These are phyloP conservation scores for Eubasilissa regina DNA, from an alignment of 1,140 invertebrate genomes.

Conservation along the genomic window DNA sequence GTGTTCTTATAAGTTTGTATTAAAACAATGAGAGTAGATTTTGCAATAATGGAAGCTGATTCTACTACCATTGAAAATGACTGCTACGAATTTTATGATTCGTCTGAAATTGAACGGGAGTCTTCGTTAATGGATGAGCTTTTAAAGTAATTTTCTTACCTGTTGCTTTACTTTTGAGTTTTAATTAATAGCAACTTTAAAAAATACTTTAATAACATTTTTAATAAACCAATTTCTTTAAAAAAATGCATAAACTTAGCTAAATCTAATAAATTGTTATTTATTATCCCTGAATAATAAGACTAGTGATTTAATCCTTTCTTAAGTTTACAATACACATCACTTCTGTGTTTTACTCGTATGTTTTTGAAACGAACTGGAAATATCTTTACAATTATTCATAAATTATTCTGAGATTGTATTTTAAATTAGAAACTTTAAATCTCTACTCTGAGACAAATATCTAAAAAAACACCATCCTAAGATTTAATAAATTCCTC, in stretches of 20 bases:
- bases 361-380: too few species aligned
- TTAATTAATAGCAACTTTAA: not conserved
- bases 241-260: not conserved
- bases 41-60: constrained; percentile 56
- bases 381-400: too few species aligned
- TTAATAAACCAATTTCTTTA: not conserved
- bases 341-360: too few species aligned
- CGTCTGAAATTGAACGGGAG: constrained; percentile 37
- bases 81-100: constrained; percentile 41
- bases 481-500: too few species aligned
- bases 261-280: too few species aligned
- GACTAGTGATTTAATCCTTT: too few species aligned
- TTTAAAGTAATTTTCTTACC: constrained; percentile 37
- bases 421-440: too few species aligned
- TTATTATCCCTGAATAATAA: too few species aligned
- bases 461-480: too few species aligned
- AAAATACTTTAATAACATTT: not conserved
- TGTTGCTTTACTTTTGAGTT: constrained; percentile 12
- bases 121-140: constrained; percentile 45
- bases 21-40: constrained; percentile 41
- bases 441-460: too few species aligned
- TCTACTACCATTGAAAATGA: constrained; percentile 58
- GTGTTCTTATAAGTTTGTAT: not conserved
- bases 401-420: too few species aligned
- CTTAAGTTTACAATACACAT: too few species aligned